Evolutionary conservation across 2,797 vertebrate genomes (phyloP).

Genomic region (Tangara arthus): DNA sequence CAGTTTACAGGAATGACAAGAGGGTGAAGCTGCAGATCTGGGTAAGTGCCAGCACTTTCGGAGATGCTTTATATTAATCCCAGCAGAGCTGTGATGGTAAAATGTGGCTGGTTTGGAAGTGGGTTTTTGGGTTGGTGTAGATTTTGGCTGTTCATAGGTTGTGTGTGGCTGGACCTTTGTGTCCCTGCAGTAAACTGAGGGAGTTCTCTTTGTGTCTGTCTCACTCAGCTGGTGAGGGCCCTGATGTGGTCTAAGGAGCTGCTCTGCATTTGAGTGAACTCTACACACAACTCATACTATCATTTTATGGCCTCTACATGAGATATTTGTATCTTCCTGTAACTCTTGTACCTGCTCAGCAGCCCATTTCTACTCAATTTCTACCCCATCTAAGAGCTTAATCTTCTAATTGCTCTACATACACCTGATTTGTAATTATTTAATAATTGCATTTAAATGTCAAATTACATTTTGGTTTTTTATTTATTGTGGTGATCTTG

Average conservation of each 20-base stretch:
- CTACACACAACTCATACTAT: neutral
- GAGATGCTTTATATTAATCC: neutral
- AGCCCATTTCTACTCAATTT: neutral
- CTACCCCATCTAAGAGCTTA: neutral
- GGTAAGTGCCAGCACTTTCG: conserved; percentile 77
- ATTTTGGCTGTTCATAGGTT: neutral
- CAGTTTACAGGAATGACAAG: conserved; percentile 95
- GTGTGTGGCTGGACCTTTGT: neutral
- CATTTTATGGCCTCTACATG: neutral
- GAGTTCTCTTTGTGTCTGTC: neutral
- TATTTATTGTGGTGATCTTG: neutral
- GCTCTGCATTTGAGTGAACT: neutral
- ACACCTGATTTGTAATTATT: neutral
- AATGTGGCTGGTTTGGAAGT: neutral
- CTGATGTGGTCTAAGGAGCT: neutral
- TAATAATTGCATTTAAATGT: neutral
- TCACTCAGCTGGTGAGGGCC: neutral
- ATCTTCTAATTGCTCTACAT: neutral
- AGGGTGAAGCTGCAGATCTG: conserved; percentile 96
- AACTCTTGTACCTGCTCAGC: neutral
- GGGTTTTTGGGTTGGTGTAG: neutral
- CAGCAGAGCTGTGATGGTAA: neutral
- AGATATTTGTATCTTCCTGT: neutral
- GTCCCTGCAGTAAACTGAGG: neutral
- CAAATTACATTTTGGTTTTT: neutral